Evolutionary conservation across 2,888 invertebrate genomes (phyloP), one percentile per base, ranked within the genome.

Genomic region (Parapristionchus giblindavisi): DNA sequence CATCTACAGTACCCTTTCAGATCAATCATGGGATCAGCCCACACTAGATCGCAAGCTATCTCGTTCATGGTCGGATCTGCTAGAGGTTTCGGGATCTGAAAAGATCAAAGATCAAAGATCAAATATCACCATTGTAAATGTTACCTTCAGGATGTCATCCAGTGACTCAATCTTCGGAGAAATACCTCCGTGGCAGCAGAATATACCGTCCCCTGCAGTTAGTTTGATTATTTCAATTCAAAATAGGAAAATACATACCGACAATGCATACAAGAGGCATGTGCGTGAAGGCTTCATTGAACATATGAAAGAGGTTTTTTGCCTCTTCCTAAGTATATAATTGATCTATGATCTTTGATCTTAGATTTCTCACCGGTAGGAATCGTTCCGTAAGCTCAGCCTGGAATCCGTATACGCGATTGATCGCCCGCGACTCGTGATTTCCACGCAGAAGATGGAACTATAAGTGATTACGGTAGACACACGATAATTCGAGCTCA

Each of bases 171-270:
- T 54, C 1, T 58, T n/a, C 21, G 72, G 63, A 14, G 75, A 72
- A 29, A 81, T 76, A 14, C 81, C 81, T 1, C 81, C 81, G 51
- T 81, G 81, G 81, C 81, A 81, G 66, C 81, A 81, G 3, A 81
- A 58, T 58, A 81, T 76, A 29, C 56, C 51, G 1, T 56, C n/a
- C 56, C 60, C 68, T 76, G n/a, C 43, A 73, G 32, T 56, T 56
- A 29, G 3, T 24, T 40, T n/a, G 27, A 40, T n/a, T 8, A 24
- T 6, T 29, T 34, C 3, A 5, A 60, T n/a, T n/a, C n/a, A 6
- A 32, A 32, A 11, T 6, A 61, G 11, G 21, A 63, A 27, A 24
- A 38, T 24, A 32, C 40, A n/a, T 21, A 63, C 63, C 40, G 17
- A 63, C 71, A 56, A 80, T 21, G 11, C 80, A 80, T 48, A 78